Percentiles rank a stretch among this genome's conserved stretches.
These are phyloP conservation scores for Azorinus chamasolen DNA, from an alignment of 2,888 invertebrate genomes.

Conservation along the genomic window DNA sequence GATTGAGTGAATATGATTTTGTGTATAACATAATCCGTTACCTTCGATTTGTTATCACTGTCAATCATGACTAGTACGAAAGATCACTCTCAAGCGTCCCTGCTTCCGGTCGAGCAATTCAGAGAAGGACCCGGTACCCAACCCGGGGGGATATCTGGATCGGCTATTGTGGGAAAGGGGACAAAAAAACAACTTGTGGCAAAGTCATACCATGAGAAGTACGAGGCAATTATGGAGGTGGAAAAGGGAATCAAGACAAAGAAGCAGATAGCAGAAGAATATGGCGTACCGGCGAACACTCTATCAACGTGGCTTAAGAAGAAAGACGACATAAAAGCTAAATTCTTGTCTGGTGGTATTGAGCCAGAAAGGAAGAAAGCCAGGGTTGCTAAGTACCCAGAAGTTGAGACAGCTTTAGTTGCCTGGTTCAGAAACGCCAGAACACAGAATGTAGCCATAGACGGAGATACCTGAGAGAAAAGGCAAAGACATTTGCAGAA, in stretches of 20 bases:
- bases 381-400: conserved; percentile 30
- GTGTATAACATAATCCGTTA: too few relatives aligned
- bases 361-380: conserved; percentile 32
- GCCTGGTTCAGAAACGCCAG: conserved; percentile 44
- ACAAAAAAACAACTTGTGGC: not conserved
- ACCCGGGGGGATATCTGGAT: conserved; percentile 8
- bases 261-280: conserved; percentile 43
- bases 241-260: conserved; percentile 45
- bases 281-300: conserved; percentile 43
- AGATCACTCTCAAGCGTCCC: too few relatives aligned
- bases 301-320: conserved; percentile 59
- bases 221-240: conserved; percentile 48
- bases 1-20: not conserved
- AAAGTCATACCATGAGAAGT: too few relatives aligned
- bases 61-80: too few relatives aligned
- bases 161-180: not conserved
- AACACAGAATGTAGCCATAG: conserved; percentile 28
- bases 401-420: conserved; percentile 39
- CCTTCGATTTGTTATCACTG: too few relatives aligned
- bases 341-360: conserved; percentile 19
- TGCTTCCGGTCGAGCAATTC: too few relatives aligned
- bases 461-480: conserved; percentile 12
- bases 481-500: not conserved
- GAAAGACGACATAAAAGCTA: conserved; percentile 33
- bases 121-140: too few relatives aligned